Evolutionary conservation across 2,113 vertebrate genomes (phyloP).

Genomic region (Callopanchax toddi): DNA sequence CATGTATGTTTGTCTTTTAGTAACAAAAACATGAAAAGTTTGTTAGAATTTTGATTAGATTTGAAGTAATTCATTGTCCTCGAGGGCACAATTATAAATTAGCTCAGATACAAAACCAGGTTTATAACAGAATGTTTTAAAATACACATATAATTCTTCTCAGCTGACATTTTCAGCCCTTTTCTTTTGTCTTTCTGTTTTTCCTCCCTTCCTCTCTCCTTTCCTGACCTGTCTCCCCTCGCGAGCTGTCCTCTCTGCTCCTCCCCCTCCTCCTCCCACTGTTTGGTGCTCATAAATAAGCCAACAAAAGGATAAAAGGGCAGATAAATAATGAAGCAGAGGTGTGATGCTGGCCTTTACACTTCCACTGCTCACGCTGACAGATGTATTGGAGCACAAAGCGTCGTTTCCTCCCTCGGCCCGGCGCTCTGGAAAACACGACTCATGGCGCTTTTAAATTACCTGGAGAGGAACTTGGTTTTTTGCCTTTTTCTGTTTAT

Average conservation of each 20-base stretch:
- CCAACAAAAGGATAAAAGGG: slow-evolving; percentile 60
- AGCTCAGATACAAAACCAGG: too few species aligned
- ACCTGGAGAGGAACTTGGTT: slow-evolving; percentile 9
- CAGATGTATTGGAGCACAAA: not conserved
- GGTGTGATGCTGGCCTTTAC: slow-evolving; percentile 44
- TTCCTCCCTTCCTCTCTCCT: not conserved
- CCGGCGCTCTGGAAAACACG: not conserved
- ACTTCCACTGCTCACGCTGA: slow-evolving; percentile 4
- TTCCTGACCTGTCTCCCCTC: not conserved
- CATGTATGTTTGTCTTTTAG: too few species aligned
- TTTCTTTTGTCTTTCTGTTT: not conserved
- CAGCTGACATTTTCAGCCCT: slow-evolving; percentile 3
- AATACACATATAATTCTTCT: not conserved
- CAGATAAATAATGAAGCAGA: slow-evolving; percentile 58
- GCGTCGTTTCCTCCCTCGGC: not conserved
- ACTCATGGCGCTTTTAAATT: not conserved
- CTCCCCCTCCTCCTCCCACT: slow-evolving; percentile 13
- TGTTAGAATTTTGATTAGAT: too few species aligned
- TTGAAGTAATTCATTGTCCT: too few species aligned
- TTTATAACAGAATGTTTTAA: too few species aligned
- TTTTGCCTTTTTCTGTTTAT: slow-evolving; percentile 1
- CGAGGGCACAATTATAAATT: too few species aligned
- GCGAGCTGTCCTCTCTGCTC: not conserved
- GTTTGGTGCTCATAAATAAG: slow-evolving; percentile 64
- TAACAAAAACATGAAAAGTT: too few species aligned